These are phyloP conservation scores for Oreonectes daqikongensis DNA, from an alignment of 2,797 vertebrate genomes.

Conservation along the genomic window DNA sequence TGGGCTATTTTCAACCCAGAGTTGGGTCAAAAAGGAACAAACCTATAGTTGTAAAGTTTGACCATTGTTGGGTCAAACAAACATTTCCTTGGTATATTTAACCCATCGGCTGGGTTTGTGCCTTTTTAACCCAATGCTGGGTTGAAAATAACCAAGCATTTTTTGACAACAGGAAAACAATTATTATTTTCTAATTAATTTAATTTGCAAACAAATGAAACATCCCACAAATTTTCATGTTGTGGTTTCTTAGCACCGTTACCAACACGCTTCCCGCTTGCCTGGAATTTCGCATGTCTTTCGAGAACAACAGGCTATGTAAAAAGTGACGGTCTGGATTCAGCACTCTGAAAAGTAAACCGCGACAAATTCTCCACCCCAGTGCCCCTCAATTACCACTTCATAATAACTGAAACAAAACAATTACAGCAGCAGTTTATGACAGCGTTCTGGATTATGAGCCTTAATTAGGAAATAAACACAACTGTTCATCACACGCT, in stretches of 20 bases:
- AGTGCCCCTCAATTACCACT: conserved; percentile 58
- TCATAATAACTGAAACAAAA: conserved; percentile 60
- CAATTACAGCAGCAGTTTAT: conserved; percentile 64
- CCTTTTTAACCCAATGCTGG: too few relatives aligned
- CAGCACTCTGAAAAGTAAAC: conserved; percentile 57
- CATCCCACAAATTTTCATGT: too few relatives aligned
- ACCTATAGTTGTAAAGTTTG: too few relatives aligned
- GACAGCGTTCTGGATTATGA: conserved; percentile 66
- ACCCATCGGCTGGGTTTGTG: too few relatives aligned
- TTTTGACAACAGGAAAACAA: too few relatives aligned
- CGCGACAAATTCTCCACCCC: conserved; percentile 56
- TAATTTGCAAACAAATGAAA: too few relatives aligned
- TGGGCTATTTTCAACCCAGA: too few relatives aligned
- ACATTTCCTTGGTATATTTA: too few relatives aligned
- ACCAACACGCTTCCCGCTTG: not conserved
- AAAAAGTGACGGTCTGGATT: conserved; percentile 54
- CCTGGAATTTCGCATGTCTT: conserved; percentile 5
- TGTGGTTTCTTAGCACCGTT: not conserved
- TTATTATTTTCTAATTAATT: too few relatives aligned
- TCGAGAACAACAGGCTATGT: conserved; percentile 28
- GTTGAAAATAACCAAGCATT: too few relatives aligned
- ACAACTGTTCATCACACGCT: conserved; percentile 34
- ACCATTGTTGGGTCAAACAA: too few relatives aligned
- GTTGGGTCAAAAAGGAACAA: too few relatives aligned
- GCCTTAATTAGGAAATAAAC: conserved; percentile 69